Conservation (phyloP, 1,140 invertebrate species). For the Popillia japonica region DNA sequence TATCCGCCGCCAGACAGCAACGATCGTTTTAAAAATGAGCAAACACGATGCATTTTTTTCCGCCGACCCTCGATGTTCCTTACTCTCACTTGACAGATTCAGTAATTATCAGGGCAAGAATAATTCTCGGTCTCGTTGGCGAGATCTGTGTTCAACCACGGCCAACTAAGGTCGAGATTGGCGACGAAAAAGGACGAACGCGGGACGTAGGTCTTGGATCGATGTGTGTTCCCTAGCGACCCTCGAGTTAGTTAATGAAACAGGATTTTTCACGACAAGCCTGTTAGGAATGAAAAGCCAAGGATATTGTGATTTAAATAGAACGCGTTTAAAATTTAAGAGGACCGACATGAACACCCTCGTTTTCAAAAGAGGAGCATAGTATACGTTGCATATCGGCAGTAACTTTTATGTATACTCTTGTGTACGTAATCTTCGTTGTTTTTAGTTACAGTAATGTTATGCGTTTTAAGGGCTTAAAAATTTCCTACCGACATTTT, state of each 20-base stretch:
- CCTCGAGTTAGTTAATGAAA: constrained; percentile 59
- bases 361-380: neutral
- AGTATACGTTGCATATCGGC: too few species aligned
- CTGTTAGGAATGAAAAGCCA: constrained; percentile 42
- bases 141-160: constrained; percentile 1
- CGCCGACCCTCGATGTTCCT: neutral
- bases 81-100: constrained; percentile 26
- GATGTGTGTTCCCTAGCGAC: constrained; percentile 50
- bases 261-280: constrained; percentile 57
- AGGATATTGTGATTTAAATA: constrained; percentile 41
- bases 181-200: constrained; percentile 17
- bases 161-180: constrained; percentile 12
- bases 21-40: neutral
- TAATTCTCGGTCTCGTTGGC: constrained; percentile 30
- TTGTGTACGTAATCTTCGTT: too few species aligned
- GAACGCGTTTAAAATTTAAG: constrained; percentile 35
- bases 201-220: constrained; percentile 37
- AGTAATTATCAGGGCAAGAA: constrained; percentile 10
- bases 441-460: too few species aligned
- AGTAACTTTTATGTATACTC: too few species aligned
- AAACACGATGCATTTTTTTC: neutral
- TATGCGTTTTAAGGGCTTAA: too few species aligned
- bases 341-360: neutral
- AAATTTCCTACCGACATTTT: too few species aligned
- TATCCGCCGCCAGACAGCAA: neutral